Evolutionary conservation across 2,888 invertebrate species (phyloP).

Genomic region (Phragmatobia fuliginosa): DNA sequence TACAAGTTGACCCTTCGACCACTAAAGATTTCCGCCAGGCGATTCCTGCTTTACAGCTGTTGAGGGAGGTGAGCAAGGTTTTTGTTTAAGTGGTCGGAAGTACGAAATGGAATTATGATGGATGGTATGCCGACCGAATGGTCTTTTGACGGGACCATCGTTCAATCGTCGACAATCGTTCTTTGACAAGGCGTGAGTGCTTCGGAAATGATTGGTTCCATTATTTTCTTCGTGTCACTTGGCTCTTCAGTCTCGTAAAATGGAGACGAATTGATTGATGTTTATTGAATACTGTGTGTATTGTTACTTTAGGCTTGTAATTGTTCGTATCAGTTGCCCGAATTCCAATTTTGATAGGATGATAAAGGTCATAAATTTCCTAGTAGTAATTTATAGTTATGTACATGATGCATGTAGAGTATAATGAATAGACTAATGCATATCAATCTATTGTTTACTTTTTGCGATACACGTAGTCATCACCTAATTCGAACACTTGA

Average conservation of each 20-base stretch:
- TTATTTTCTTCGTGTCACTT: conserved; percentile 72
- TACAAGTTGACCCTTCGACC: conserved; percentile 46
- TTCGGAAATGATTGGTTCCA: conserved; percentile 73
- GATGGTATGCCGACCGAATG: conserved; percentile 78
- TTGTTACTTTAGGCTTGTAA: conserved; percentile 8
- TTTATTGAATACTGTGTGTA: conserved; percentile 25
- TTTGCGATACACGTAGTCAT: neutral
- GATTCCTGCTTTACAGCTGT: conserved; percentile 10
- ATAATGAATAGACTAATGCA: neutral
- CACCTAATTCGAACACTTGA: neutral
- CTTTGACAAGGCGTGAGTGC: conserved; percentile 75
- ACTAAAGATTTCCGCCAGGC: conserved; percentile 16
- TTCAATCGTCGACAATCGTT: conserved; percentile 80
- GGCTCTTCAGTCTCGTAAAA: conserved; percentile 30
- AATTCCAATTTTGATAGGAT: neutral
- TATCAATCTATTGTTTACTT: neutral
- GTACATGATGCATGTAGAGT: neutral
- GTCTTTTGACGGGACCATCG: conserved; percentile 81
- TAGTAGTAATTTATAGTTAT: too few relatives aligned
- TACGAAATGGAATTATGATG: conserved; percentile 77
- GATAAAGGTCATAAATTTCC: too few relatives aligned
- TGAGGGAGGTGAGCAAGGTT: conserved; percentile 40
- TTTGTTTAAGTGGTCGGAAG: conserved; percentile 58
- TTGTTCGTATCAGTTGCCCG: conserved; percentile 9
- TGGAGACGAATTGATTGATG: conserved; percentile 42